Conservation (phyloP, 92 coral and sea anemone genomes). For the Bergia puertoricense region DNA sequence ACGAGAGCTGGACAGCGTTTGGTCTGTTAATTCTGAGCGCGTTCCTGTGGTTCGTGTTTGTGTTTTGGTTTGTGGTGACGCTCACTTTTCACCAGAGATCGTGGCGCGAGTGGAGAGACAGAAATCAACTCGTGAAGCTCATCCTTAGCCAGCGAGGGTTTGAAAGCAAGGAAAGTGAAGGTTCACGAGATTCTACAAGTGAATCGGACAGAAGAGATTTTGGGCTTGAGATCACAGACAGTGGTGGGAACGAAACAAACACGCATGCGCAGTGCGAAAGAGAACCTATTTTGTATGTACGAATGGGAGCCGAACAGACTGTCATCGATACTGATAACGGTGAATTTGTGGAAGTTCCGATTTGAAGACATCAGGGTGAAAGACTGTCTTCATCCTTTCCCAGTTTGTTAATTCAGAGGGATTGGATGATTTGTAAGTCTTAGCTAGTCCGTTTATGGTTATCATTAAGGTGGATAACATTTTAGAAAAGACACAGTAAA, state of each 20-base stretch:
- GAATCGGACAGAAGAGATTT: slow-evolving; percentile 4
- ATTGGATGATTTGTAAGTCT: background rate
- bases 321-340: background rate
- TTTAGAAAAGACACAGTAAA: too few relatives aligned
- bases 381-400: background rate
- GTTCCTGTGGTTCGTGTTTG: slow-evolving; percentile 78
- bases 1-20: slow-evolving; percentile 71
- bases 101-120: slow-evolving; percentile 85
- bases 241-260: background rate
- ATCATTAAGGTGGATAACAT: too few relatives aligned
- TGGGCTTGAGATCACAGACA: background rate
- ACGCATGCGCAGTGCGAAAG: background rate
- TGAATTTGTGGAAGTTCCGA: slow-evolving; percentile 16
- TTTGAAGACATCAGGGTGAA: background rate
- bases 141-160: slow-evolving; percentile 16
- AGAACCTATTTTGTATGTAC: slow-evolving; percentile 1
- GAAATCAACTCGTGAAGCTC: slow-evolving; percentile 78
- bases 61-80: slow-evolving; percentile 80
- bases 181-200: background rate
- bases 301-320: slow-evolving; percentile 10
- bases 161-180: background rate
- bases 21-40: slow-evolving; percentile 76
- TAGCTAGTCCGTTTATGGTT: slow-evolving; percentile 4
- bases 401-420: background rate
- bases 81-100: slow-evolving; percentile 72